Base-by-base conservation (phyloP, 2,797 vertebrate genomes). In the Sciurus carolinensis region DNA sequence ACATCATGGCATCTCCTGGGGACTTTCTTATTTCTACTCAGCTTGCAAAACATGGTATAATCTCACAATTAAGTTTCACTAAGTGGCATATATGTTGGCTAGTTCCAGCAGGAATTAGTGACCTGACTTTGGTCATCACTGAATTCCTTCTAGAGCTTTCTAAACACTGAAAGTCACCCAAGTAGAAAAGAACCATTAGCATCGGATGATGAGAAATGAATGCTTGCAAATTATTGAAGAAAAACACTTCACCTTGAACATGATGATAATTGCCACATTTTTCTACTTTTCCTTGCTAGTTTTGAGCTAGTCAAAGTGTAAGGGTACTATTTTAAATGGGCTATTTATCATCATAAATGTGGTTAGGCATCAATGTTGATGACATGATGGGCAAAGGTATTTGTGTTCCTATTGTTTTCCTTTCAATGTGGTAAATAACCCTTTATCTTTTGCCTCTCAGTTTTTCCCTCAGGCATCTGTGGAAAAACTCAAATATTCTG, bases 141-240 rank as follows among this genome's bases (percentile, higher is more conserved):
- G 33, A 50, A 66, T 95, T 86, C 52, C n/a, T 75, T 83, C 69
- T 77, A 71, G 86, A 88, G 12, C 47, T 69, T 91, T 93, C 88
- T 89, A 72, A 90, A 87, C n/a, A 85, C 54, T 67, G 26, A 69
- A 62, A n/a, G 15, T 72, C 59, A 80, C 39, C 30, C 33, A 83
- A 81, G 24, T 83, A 72, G 80, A 94, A 91, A 89, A 42, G 50
- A 90, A 85, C 82, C 42, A 18, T 18, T 20, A 73, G n/a, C 8
- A 59, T 62, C 44, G 84, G 33, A 44, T 72, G 3, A 54, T 9
- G 7, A 62, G 66, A 33, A 91, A 28, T 84, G 10, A 47, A 2
- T 36, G 93, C 90, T 89, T 75, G 69, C 54, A 91, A 81, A 77
- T 81, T 57, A 64, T 47, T 52, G 8, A 85, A 42, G 0, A 84